Conservation (phyloP, 2,797 vertebrate species). For the Sebastes variabilis region DNA sequence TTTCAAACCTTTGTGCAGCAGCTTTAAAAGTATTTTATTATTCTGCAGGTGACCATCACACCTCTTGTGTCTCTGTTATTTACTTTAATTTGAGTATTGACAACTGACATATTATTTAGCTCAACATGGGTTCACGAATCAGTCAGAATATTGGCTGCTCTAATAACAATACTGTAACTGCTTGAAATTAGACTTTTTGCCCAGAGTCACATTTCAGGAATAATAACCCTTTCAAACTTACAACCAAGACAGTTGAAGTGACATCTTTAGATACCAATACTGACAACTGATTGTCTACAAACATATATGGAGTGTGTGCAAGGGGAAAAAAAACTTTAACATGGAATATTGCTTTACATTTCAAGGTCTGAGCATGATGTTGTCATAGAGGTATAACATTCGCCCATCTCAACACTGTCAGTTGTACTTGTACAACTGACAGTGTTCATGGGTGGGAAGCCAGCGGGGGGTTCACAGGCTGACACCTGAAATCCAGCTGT, state of each 20-base stretch:
- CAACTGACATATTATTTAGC: not conserved
- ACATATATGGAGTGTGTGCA: not conserved
- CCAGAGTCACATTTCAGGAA: not conserved
- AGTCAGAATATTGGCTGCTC: not conserved
- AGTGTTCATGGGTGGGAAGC: not conserved
- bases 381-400: not conserved
- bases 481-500: slow-evolving; percentile 3
- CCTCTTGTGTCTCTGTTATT: not conserved
- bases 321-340: not conserved
- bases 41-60: not conserved
- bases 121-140: slow-evolving; percentile 1
- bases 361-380: not conserved
- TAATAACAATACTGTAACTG: not conserved
- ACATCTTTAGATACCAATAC: not conserved
- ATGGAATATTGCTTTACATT: not conserved
- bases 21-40: not conserved
- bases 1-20: not conserved
- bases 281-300: not conserved
- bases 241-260: not conserved
- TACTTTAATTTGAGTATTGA: slow-evolving; percentile 5
- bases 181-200: not conserved
- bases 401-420: not conserved
- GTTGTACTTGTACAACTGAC: not conserved
- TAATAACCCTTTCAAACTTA: not conserved
- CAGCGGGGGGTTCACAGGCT: not conserved